Percentiles rank a stretch among this genome's conserved stretches.
These are phyloP conservation scores for Scolopax bukidnonensis DNA, from an alignment of 2,797 vertebrate genomes.

Conservation along the genomic window DNA sequence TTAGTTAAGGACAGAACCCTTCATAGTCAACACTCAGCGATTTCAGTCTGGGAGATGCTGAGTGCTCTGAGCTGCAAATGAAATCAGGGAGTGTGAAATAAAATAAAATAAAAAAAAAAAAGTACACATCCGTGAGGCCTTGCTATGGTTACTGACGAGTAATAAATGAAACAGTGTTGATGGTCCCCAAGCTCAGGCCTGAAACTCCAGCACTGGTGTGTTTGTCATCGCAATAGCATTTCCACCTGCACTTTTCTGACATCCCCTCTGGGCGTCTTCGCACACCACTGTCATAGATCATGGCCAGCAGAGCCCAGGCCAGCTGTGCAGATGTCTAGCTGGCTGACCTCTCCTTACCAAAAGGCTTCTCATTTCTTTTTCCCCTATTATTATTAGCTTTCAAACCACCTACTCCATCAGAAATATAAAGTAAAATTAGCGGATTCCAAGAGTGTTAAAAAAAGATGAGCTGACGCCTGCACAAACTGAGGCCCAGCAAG, in stretches of 20 bases:
- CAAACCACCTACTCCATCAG: constrained; percentile 27
- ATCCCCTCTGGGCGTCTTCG: not conserved
- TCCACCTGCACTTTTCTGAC: constrained; percentile 56
- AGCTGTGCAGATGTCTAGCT: constrained; percentile 39
- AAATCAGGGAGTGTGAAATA: fast-evolving
- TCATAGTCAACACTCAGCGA: fast-evolving
- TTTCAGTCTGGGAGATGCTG: not conserved
- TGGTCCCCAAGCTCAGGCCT: not conserved
- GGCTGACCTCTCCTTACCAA: constrained; percentile 44
- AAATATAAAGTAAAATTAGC: constrained; percentile 20
- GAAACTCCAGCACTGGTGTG: not conserved
- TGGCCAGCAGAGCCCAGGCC: not conserved
- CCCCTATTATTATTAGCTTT: not conserved
- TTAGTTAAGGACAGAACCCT: not conserved
- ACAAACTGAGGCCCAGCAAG: not conserved
- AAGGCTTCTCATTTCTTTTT: not conserved
- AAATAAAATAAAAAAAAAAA: not conserved
- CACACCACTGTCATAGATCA: not conserved
- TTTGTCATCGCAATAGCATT: constrained; percentile 44
- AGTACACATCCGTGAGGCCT: fast-evolving
- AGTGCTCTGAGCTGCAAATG: not conserved
- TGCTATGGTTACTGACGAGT: not conserved
- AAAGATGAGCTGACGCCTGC: not conserved
- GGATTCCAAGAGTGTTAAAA: not conserved
- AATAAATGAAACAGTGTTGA: not conserved